Conservation (phyloP, 2,113 vertebrate genomes). For the Galeopterus variegatus region DNA sequence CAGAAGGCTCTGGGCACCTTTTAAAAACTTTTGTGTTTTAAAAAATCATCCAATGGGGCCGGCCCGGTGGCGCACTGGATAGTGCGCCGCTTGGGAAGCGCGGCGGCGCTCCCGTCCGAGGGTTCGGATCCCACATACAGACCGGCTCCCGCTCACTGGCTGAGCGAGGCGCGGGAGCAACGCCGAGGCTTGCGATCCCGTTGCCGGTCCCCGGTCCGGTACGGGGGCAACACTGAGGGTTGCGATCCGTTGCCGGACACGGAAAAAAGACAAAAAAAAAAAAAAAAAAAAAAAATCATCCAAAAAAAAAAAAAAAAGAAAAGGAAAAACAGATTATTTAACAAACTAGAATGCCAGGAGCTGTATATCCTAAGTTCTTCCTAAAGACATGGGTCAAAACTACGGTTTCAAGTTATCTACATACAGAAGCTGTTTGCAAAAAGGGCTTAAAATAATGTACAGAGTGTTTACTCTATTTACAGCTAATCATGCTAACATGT, state of each 20-base stretch:
- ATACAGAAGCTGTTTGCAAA: background rate
- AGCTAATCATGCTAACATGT: background rate
- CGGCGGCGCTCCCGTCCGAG: no score
- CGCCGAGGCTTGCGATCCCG: no score
- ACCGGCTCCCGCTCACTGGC: no score
- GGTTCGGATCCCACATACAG: no score
- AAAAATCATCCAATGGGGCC: background rate
- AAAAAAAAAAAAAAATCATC: no score
- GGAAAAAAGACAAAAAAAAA: no score
- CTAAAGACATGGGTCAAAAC: background rate
- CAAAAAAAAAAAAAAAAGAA: background rate
- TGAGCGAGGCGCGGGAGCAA: no score
- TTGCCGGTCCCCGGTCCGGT: no score
- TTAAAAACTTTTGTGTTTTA: background rate
- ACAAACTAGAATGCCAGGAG: constrained; percentile 2
- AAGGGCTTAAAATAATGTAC: background rate
- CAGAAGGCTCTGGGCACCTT: background rate
- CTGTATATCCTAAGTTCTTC: background rate
- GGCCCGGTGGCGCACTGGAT: no score
- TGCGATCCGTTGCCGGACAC: no score
- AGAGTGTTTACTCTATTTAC: background rate
- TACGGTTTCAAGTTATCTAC: background rate
- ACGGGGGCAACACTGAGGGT: no score
- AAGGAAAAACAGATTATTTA: background rate
- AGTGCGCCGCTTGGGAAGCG: no score